Evolutionary conservation across 1,140 invertebrate genomes (phyloP), one percentile per base, ranked within the genome.

Genomic region (Parasteatoda tepidariorum): DNA sequence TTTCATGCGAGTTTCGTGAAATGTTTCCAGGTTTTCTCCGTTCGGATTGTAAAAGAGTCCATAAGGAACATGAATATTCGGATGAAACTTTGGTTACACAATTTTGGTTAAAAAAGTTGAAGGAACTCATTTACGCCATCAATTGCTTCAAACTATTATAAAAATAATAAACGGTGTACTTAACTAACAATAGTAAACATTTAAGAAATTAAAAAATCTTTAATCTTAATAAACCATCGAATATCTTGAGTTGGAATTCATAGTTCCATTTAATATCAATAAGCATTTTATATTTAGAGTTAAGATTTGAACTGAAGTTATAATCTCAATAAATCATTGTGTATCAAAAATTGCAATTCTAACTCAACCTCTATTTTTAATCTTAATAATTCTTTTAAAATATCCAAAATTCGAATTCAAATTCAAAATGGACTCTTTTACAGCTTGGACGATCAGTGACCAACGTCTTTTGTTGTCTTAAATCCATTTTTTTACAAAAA

Each of bases 21-120:
- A 48, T n/a, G 22, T 70, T 81, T 62, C 78, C 78, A 82, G 78
- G 11, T 41, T 82, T 34, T 18, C 18, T 48, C n/a, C n/a, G n/a
- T n/a, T n/a, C n/a, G n/a, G n/a, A n/a, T n/a, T n/a, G n/a, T n/a
- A n/a, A n/a, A n/a, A n/a, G n/a, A n/a, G n/a, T n/a, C n/a, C n/a
- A n/a, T n/a, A n/a, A n/a, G n/a, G n/a, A n/a, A n/a, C n/a, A n/a
- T n/a, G n/a, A n/a, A n/a, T n/a, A n/a, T n/a, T n/a, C n/a, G n/a
- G n/a, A n/a, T n/a, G n/a, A n/a, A n/a, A n/a, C n/a, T n/a, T n/a
- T n/a, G n/a, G n/a, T n/a, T n/a, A n/a, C n/a, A n/a, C n/a, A n/a
- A n/a, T n/a, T n/a, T n/a, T n/a, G n/a, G n/a, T n/a, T n/a, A n/a
- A n/a, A n/a, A n/a, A n/a, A n/a, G n/a, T n/a, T n/a, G n/a, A n/a